A percentile compares a stretch with the other conserved stretches of the same genome.
These are phyloP conservation scores for Thaleichthys pacificus DNA, from an alignment of 2,797 vertebrate genomes.

Conservation along the genomic window DNA sequence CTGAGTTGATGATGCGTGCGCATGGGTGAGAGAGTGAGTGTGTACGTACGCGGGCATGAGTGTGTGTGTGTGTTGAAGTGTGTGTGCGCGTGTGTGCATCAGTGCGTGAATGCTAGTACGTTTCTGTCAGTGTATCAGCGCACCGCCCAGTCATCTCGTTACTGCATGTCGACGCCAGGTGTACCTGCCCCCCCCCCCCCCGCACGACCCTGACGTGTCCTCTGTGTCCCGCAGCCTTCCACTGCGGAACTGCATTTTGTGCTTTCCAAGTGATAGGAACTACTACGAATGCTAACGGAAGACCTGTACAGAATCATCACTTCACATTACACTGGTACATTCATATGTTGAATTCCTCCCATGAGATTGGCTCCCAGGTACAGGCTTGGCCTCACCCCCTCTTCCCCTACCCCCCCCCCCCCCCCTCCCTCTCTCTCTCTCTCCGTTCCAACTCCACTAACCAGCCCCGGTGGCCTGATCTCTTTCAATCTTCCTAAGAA, in stretches of 20 bases:
- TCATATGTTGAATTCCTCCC: conserved; percentile 54
- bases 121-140: conserved; percentile 19
- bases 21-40: not conserved
- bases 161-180: not conserved
- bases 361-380: conserved; percentile 10
- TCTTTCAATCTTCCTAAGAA: conserved; percentile 16
- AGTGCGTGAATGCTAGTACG: not conserved
- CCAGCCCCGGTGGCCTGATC: conserved; percentile 22
- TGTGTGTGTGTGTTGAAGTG: conserved; percentile 6
- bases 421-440: not conserved
- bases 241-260: conserved; percentile 56
- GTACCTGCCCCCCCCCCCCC: not conserved
- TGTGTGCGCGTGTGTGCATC: not conserved
- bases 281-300: conserved; percentile 32
- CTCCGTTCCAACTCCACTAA: not conserved
- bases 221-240: not conserved
- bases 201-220: conserved; percentile 7
- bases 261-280: conserved; percentile 56
- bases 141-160: conserved; percentile 22
- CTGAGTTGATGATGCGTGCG: not conserved
- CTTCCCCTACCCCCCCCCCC: not conserved
- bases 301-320: conserved; percentile 48
- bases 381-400: not conserved
- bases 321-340: conserved; percentile 81
- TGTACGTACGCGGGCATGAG: not conserved